Evolutionary conservation across 1,140 invertebrate species (phyloP), one percentile per base, ranked within the genome.

Genomic region (Nylanderia fulva): DNA sequence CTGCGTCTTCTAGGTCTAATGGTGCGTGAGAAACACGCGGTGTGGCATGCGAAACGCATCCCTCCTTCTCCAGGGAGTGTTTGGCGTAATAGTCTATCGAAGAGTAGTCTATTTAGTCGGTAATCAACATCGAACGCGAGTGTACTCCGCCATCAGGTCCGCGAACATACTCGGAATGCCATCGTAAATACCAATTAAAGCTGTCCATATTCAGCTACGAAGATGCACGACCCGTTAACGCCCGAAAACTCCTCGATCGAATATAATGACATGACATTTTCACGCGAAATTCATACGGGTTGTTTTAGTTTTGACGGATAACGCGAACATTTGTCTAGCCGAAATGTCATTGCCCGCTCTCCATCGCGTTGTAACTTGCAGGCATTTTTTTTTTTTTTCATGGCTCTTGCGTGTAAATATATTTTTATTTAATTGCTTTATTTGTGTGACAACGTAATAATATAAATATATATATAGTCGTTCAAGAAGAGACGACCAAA

Each of bases 131-230:
- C 88, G 86, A 88, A 13, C 8, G 36, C 64, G 36, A 79, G 61
- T 42, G 66, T 63, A 80, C 66, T 39, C n/a, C 45, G 45, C 4
- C 15, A 36, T 24, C 61, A 80, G 54, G 24, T 54, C 5, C 9
- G 29, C 9, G 29, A 72, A 56, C 69, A 72, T 56, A 56, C 0
- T 13, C 52, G 77, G 36, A 15, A 60, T 45, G 66, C 68, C 86
- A 68, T 85, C 87, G 89, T 91, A 91, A 91, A 92, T 89, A 92
- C 85, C 89, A 90, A 92, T 92, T 90, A 92, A 89, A 89, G 75
- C 60, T 61, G 66, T 58, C 54, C 66, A 33, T 24, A 27, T 24
- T 27, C 3, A 33, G 77, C 39, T 36, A 58, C 36, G 48, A 39
- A 82, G 36, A 72, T 72, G 36, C 36, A 45, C 24, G 66, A 45